Base-by-base conservation (phyloP, 2,888 invertebrate genomes). In the Nesidiocoris tenuis region DNA sequence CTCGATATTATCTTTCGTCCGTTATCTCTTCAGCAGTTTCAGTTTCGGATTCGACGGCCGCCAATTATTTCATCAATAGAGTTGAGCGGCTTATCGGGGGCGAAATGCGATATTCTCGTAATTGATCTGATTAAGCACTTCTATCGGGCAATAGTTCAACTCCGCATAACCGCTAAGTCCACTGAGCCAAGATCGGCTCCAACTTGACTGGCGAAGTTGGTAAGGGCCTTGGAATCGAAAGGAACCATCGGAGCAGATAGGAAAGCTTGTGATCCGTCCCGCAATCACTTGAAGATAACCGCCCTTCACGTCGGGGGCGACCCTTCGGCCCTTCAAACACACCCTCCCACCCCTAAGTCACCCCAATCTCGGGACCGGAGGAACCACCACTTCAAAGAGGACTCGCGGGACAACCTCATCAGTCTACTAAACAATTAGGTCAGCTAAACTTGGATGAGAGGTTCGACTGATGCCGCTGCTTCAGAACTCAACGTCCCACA, bases 361-460 rank as follows among this genome's bases (percentile, higher is more conserved):
- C 12, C 59, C n/a, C 59, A 59, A 59, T 59, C 59, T 59, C 59
- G 39, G 12, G 39, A 39, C 39, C 12, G 39, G 39, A 9, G 59
- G n/a, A 9, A n/a, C 3, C 5, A 5, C 59, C 59, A 59, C 59
- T 59, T 59, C 59, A 59, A 59, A 59, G 59, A 39, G 39, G 39
- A 39, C 39, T 39, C 3, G 39, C 39, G 59, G 59, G 17, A 18
- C 59, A 59, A 59, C 59, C 59, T 59, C 59, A 59, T 59, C 59
- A 59, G 59, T 59, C 59, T 59, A 59, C 19, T 59, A 18, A 59
- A 59, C 59, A 59, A 59, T 59, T 59, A 59, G 59, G 59, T 59
- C 59, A 59, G 39, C 39, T 39, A 39, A 39, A 59, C 59, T 59
- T 59, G 59, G 59, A 59, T 59, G 59, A 16, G 16, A 7, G 9